Conservation (phyloP, 1,140 invertebrate genomes). For the Schlechtendalia chinensis region DNA sequence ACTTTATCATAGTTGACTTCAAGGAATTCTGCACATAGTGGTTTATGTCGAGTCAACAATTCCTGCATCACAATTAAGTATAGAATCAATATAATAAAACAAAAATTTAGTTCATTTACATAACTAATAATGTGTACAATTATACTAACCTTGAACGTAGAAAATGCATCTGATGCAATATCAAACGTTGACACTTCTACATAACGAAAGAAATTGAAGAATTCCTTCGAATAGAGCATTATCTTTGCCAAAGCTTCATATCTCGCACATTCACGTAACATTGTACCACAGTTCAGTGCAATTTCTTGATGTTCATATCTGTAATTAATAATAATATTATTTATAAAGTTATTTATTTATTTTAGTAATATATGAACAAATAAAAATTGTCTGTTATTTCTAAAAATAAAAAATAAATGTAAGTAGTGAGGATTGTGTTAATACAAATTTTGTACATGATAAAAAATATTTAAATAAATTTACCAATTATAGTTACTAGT, state of each 20-base stretch:
- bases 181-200: constrained; percentile 99
- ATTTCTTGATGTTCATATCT: constrained; percentile 99
- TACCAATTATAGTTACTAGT: too few species aligned
- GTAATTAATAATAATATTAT: constrained; percentile 51
- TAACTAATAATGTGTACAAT: neutral
- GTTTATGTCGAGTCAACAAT: constrained; percentile 97
- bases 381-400: too few species aligned
- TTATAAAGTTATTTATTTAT: neutral
- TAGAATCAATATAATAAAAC: constrained; percentile 34
- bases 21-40: constrained; percentile 95
- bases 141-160: constrained; percentile 91
- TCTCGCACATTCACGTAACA: constrained; percentile 96
- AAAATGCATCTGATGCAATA: constrained; percentile 99
- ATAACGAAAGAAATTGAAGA: constrained; percentile 99
- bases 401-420: too few species aligned
- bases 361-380: too few species aligned
- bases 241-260: constrained; percentile 98
- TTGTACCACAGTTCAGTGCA: constrained; percentile 97
- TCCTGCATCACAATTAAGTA: constrained; percentile 69
- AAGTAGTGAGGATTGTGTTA: too few species aligned
- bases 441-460: too few species aligned
- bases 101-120: neutral
- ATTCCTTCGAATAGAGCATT: constrained; percentile 94
- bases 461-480: too few species aligned
- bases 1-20: constrained; percentile 99